Base-by-base conservation (phyloP, 2,888 invertebrate species). In the Oscheius sp. region DNA sequence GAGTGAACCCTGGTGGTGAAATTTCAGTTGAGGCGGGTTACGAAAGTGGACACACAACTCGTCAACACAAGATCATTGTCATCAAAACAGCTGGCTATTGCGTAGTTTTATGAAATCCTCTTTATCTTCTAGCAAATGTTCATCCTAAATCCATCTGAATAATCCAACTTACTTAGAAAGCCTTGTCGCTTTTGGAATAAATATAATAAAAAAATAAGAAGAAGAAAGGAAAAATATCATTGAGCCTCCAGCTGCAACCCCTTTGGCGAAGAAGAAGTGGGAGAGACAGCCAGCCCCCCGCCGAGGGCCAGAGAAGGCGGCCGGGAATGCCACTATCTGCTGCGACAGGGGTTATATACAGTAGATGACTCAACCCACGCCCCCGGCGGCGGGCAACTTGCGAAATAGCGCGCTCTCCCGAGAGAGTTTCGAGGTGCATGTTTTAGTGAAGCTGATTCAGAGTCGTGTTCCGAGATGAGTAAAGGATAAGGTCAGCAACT, bases 291-390 rank as follows among this genome's bases (percentile, higher is more conserved):
- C 15, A 17, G 15, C 42, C 15, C 15, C 42, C 15, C 15, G 48
- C 48, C 3, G 33, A 33, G 55, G 12, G 34, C 8, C 34, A 17
- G 61, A 61, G 61, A 42, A 29, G 61, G 25, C 45, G 45, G 50
- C 53, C 53, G 27, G 37, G 27, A 61, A 61, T 61, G 61, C 61
- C 61, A 61, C 61, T 61, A 61, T 61, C 61, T 61, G 61, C 45
- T 61, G 45, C 34, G 64, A 64, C 48, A 64, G 64, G 34, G 64
- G 64, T 64, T 64, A 64, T 64, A 64, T 64, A 64, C 64, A 46
- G 46, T 31, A 31, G 64, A 31, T 64, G 64, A 64, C 48, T 64
- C 64, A 64, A 48, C 64, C 48, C 64, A 46, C 64, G 64, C 64
- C 64, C 64, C 64, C 48, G 45, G 61, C 61, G 61, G 61, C 61